Base-by-base conservation (phyloP, 2,113 vertebrate species). In the Mobula birostris region DNA sequence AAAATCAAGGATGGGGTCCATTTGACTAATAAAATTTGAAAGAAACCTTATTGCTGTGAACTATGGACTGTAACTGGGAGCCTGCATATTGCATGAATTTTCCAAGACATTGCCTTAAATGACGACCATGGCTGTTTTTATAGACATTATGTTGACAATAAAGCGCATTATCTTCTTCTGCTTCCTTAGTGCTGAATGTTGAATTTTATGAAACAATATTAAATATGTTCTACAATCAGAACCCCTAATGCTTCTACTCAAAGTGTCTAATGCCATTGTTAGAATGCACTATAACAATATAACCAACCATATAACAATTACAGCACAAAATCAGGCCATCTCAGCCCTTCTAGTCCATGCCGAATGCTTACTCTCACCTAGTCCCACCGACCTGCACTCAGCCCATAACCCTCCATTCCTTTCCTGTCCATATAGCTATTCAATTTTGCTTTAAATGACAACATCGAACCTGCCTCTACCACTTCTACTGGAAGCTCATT, bases 21-120 rank as follows among this genome's bases (percentile, higher is more conserved):
- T 72, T 24, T 48, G 68, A 93, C 27, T 56, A 93, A 92, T 48
- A 27, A 40, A 40, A 92, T 36, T 48, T 48, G 48, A 15, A 40
- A 91, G 27, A 93, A 5, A 24, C 40, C 61, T 93, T 74, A 9
- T 40, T 27, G 40, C 0, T 27, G 48, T 93, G 68, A 6, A 93
- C 24, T 29, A 74, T 68, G 40, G 9, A 74, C 36, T 93, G 19
- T 48, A 29, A 93, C 27, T 93, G 85, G 7, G 14, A 90, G 5
- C 61, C 7, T 5, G 85, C 66, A 19, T 32, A 90, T n/a, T 90
- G 29, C 7, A 14, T 15, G 29, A 90, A 90, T 66, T 66, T 90
- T 90, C 61, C 14, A 56, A 93, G 32, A 76, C 70, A 93, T 76
- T 93, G 74, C 21, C 36, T 56, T 70, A 93, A 93, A 93, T 76